A percentile compares a stretch with the other conserved stretches of the same genome.
phyloP scores from a whole-genome alignment of 2,113 vertebrate species.

The Aythya baeri region DNA sequence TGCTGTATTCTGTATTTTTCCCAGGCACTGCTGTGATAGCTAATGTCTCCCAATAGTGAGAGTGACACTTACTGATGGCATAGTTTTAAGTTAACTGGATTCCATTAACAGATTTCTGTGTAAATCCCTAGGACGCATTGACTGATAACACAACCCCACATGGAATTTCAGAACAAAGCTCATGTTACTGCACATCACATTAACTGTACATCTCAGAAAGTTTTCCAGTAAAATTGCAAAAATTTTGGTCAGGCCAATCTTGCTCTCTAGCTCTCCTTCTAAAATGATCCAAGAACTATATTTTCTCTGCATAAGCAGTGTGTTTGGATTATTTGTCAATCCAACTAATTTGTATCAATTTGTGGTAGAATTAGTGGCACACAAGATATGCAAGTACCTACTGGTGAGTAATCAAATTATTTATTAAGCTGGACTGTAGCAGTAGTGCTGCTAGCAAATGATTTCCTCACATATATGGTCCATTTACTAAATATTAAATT shows the following conservation, averaged over 20 bases:
- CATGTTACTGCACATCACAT: background rate
- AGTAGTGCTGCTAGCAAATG: background rate
- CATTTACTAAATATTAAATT: background rate
- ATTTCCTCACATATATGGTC: background rate
- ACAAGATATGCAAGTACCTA: background rate
- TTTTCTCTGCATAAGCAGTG: background rate
- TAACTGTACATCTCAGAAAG: background rate
- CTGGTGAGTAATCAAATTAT: background rate
- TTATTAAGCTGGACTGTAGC: background rate
- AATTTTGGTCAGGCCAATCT: background rate
- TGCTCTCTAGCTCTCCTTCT: background rate
- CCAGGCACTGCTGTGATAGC: constrained; percentile 52
- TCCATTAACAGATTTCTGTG: constrained; percentile 60
- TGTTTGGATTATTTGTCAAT: background rate
- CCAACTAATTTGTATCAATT: background rate
- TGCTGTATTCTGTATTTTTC: constrained; percentile 4
- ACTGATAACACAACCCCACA: constrained; percentile 32
- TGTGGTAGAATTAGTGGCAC: background rate
- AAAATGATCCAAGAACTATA: background rate
- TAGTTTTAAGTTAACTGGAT: constrained; percentile 57
- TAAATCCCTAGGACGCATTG: constrained; percentile 35
- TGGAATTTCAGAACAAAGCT: constrained; percentile 43
- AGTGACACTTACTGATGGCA: constrained; percentile 62
- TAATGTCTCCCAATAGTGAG: constrained; percentile 46
- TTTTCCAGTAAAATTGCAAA: background rate